phyloP scores from a whole-genome alignment of 2,797 vertebrate species.

The Crocidura indochinensis region DNA sequence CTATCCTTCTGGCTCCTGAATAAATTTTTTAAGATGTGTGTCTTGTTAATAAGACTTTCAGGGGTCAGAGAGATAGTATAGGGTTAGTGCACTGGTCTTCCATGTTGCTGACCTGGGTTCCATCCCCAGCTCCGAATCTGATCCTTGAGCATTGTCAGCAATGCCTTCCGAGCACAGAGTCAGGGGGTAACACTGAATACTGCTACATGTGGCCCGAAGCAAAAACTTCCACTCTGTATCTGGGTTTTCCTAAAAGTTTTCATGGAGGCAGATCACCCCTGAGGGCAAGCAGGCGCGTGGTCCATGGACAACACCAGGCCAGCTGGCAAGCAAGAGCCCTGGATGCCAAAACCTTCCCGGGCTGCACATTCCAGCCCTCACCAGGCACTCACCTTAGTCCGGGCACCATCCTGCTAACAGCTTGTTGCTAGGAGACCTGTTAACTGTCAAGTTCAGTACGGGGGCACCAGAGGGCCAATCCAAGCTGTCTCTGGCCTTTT shows the following conservation, averaged over 20 bases:
- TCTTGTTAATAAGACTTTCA: background rate
- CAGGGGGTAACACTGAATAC: too few species aligned
- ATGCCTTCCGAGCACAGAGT: too few species aligned
- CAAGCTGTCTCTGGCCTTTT: background rate
- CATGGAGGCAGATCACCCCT: background rate
- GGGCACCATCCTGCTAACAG: accelerated
- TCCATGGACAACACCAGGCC: background rate
- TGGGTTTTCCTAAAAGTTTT: background rate
- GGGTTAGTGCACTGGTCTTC: too few species aligned
- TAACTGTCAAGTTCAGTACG: conserved; percentile 3
- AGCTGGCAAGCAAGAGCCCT: background rate
- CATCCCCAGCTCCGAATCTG: too few species aligned
- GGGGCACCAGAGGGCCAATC: conserved; percentile 74
- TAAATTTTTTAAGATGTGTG: background rate
- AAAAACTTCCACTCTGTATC: background rate
- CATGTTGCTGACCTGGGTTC: too few species aligned
- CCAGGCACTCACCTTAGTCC: background rate
- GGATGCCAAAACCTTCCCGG: too few species aligned
- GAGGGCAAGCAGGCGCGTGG: background rate
- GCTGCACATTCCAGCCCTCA: background rate
- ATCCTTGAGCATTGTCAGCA: too few species aligned
- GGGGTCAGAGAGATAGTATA: too few species aligned
- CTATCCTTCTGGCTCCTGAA: too few species aligned
- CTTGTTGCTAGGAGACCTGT: conserved; percentile 79
- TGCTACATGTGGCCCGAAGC: too few species aligned